These are phyloP conservation scores for Paelopatides confundens DNA, from an alignment of 53 echinoderm and acorn worm genomes.

Conservation along the genomic window DNA sequence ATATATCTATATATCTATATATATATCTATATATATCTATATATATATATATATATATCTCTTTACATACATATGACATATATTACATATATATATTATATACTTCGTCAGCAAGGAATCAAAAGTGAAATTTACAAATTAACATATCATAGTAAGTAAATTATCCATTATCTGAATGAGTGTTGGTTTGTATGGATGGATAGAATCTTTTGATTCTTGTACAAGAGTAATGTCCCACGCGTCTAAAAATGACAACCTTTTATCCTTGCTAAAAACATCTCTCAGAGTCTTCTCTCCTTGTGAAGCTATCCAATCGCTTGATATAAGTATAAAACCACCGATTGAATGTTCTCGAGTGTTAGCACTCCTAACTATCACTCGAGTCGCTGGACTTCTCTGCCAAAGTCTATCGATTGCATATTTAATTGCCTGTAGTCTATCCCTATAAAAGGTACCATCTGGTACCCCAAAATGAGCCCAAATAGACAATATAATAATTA, in stretches of 20 bases:
- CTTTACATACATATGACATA: too few species aligned
- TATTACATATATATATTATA: too few species aligned
- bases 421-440: conserved; percentile 27
- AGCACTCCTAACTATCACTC: conserved; percentile 51
- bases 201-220: conserved; percentile 25
- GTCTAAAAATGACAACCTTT: conserved; percentile 42
- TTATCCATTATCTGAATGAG: conserved; percentile 10
- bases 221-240: conserved; percentile 68
- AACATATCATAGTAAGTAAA: conserved; percentile 22
- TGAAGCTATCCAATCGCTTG: conserved; percentile 56
- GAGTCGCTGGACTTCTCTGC: conserved; percentile 48
- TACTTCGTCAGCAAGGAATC: too few species aligned
- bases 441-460: conserved; percentile 44
- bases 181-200: conserved; percentile 33
- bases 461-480: conserved; percentile 58
- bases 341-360: conserved; percentile 46
- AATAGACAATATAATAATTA: conserved; percentile 43
- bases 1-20: too few species aligned
- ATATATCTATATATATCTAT: too few species aligned
- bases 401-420: conserved; percentile 47
- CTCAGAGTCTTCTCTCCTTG: conserved; percentile 37
- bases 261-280: conserved; percentile 21
- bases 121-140: too few species aligned
- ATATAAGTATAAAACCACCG: conserved; percentile 26
- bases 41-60: too few species aligned